Conservation (phyloP, 2,888 invertebrate species). For the Encarsia formosa region DNA sequence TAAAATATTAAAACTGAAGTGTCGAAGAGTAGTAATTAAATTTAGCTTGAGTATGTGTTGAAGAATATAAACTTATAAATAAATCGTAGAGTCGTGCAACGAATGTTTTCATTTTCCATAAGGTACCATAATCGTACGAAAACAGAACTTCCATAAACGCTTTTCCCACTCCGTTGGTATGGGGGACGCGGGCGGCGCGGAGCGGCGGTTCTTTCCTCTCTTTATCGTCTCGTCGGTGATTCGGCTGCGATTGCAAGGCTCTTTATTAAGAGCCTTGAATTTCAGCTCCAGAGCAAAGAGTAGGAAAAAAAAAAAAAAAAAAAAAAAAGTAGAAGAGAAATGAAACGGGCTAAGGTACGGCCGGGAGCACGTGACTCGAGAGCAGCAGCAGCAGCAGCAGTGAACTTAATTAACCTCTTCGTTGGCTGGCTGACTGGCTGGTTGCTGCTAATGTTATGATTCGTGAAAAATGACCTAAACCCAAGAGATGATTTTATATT, state of each 20-base stretch:
- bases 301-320: not conserved
- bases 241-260: conserved; percentile 1
- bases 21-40: too few relatives aligned
- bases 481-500: conserved; percentile 14
- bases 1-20: too few relatives aligned
- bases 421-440: too few relatives aligned
- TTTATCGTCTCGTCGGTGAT: conserved; percentile 5
- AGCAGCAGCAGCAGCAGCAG: not conserved
- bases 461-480: conserved; percentile 15
- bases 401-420: conserved; percentile 22
- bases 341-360: conserved; percentile 9
- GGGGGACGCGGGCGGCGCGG: not conserved
- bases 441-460: conserved; percentile 7
- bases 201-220: not conserved
- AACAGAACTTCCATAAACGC: too few relatives aligned
- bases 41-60: too few relatives aligned
- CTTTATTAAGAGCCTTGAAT: conserved; percentile 14
- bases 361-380: not conserved
- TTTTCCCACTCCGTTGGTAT: too few relatives aligned
- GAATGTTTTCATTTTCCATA: too few relatives aligned
- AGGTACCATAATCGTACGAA: too few relatives aligned
- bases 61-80: too few relatives aligned
- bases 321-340: not conserved
- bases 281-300: not conserved
- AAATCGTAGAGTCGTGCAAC: too few relatives aligned